Base-by-base conservation (phyloP, 2,888 invertebrate genomes). In the Cremastinae sp. region DNA sequence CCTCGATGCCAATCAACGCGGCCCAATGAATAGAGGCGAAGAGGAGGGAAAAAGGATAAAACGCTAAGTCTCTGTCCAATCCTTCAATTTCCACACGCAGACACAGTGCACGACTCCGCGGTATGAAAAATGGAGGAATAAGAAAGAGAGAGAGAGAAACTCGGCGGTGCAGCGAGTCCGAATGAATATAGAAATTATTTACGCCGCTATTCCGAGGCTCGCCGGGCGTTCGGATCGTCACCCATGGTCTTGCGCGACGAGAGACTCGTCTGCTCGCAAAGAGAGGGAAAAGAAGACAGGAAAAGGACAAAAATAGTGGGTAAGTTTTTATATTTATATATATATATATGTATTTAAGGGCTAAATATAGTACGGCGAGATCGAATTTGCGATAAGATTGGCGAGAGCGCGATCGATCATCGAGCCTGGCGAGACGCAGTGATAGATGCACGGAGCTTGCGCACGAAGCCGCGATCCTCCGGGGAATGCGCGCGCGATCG, bases 351-450 rank as follows among this genome's bases (percentile, higher is more conserved):
- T 38, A 54, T 53, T 41, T 43, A 28, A 64, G 22, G 51, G 70
- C 72, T 45, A 65, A 62, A 65, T 54, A 65, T 72, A 72, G 69
- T 66, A 16, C 61, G 28, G 28, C 70, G 68, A 81, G 85, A 85
- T 85, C 81, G 78, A 81, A 81, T 84, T 79, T 74, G 75, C 74
- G 85, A 85, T 85, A 84, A 79, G 81, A 83, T 81, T 83, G 81
- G 81, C 81, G 74, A 69, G 74, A 70, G 78, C 68, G 73, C 81
- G 79, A 85, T 85, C 84, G 84, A 85, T 85, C 85, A 85, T 84
- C 82, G 80, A 66, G 69, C 72, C 64, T 75, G 68, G n/a, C n/a
- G n/a, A n/a, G 82, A 83, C 83, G 80, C n/a, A n/a, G n/a, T 83
- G 85, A 85, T 85, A 83, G 83, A 84, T 85, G 84, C 74, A 78